Conservation (phyloP, 2,797 vertebrate species). For the Enteromius paludinosus region DNA sequence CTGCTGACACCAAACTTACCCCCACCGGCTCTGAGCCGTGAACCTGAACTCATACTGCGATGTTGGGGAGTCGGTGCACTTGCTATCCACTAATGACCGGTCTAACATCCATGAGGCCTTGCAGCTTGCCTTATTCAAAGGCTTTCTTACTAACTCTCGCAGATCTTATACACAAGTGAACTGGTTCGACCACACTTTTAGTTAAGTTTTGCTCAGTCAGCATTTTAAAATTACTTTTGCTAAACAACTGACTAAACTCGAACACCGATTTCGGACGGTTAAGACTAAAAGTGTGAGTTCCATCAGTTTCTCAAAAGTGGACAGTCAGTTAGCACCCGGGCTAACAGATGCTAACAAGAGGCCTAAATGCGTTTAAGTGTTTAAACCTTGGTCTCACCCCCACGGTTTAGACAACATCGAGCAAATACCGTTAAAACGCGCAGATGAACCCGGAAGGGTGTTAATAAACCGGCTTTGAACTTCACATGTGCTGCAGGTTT, state of each 20-base stretch:
- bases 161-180: background rate
- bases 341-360: slow-evolving; percentile 20
- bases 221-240: background rate
- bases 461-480: background rate
- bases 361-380: slow-evolving; percentile 1
- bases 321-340: slow-evolving; percentile 13
- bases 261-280: background rate
- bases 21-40: slow-evolving; percentile 62
- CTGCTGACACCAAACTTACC: slow-evolving; percentile 62
- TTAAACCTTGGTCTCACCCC: background rate
- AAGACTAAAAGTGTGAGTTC: background rate
- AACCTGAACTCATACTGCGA: slow-evolving; percentile 52
- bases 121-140: background rate
- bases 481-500: slow-evolving; percentile 26
- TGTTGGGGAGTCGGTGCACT: background rate
- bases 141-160: too few relatives aligned
- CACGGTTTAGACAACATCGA: background rate
- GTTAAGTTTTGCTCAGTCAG: background rate
- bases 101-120: background rate
- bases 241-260: background rate
- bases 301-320: background rate
- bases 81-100: background rate
- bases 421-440: background rate
- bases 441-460: background rate
- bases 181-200: background rate